Base-by-base conservation (phyloP, 2,888 invertebrate genomes). In the Ceramica pisi region DNA sequence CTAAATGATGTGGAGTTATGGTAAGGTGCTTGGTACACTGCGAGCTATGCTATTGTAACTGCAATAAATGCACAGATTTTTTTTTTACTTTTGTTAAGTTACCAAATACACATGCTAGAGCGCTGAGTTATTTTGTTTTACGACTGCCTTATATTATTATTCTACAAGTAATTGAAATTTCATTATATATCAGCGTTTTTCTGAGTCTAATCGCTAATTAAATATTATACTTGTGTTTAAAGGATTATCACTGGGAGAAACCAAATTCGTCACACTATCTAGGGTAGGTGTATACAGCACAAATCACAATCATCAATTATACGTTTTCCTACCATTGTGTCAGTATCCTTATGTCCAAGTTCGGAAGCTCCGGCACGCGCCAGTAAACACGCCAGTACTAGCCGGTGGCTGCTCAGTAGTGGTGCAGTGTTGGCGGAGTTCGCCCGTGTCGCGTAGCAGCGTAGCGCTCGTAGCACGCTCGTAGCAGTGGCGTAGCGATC, bases 371-470 rank as follows among this genome's bases (percentile, higher is more conserved):
- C 9, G 50, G 71, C 71, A 50, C 55, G 74, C 35, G 44, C 41
- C 14, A 41, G 59, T 44, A 50, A 31, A 44, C 67, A 53, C 1
- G 26, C 35, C 44, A 26, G 73, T 31, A 12, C 26, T 23, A n/a
- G 46, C 50, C 9, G 26, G 12, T n/a, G 16, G 21, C 12, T 10
- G n/a, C 7, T 56, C 72, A 72, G 64, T 65, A 48, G 57, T 59
- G n/a, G 56, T 19, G 60, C 59, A 82, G 82, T 80, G 70, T 75
- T 55, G n/a, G 75, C 82, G 86, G 82, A 83, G 74, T 83, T 71
- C 85, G 79, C 77, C 38, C 81, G 88, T 70, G 86, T 80, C 73
- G 68, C 81, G 84, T 74, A 71, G 69, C 55, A 21, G 48, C 77
- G 72, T 72, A 68, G 67, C 56, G n/a, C 50, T 69, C 72, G 77